These are phyloP conservation scores for Panopea generosa DNA, from an alignment of 2,888 invertebrate genomes.

Conservation along the genomic window DNA sequence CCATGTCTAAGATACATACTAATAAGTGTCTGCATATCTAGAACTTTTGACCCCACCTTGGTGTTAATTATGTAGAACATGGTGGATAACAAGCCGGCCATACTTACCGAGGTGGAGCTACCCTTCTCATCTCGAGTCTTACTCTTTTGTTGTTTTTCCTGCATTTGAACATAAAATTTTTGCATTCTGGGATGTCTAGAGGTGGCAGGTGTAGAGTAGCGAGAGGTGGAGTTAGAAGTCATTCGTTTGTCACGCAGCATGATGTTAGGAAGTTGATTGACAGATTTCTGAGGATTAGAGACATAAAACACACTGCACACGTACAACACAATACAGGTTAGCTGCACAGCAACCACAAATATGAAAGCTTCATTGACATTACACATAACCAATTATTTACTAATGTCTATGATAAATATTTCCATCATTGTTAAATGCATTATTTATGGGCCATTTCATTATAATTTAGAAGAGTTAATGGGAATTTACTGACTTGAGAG, in stretches of 20 bases:
- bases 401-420: too few species aligned
- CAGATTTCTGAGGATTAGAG: slow-evolving; percentile 54
- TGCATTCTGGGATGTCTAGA: slow-evolving; percentile 48
- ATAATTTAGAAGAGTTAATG: too few species aligned
- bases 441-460: too few species aligned
- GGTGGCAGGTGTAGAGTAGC: slow-evolving; percentile 50
- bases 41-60: too few species aligned
- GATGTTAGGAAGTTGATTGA: slow-evolving; percentile 51
- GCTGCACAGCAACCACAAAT: background rate
- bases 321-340: slow-evolving; percentile 1
- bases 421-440: too few species aligned
- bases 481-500: too few species aligned
- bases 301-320: slow-evolving; percentile 48
- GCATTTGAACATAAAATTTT: slow-evolving; percentile 61
- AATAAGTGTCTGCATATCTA: too few species aligned
- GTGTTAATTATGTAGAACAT: too few species aligned
- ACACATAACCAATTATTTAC: too few species aligned
- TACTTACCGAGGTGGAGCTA: slow-evolving; percentile 58
- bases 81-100: too few species aligned
- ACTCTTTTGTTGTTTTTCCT: slow-evolving; percentile 48
- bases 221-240: slow-evolving; percentile 43
- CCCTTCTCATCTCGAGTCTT: slow-evolving; percentile 47
- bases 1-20: too few species aligned
- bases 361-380: too few species aligned
- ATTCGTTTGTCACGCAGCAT: slow-evolving; percentile 27